Evolutionary conservation across 2,888 invertebrate species (phyloP), one percentile per base, ranked within the genome.

Genomic region (Chymomyza caudatula): DNA sequence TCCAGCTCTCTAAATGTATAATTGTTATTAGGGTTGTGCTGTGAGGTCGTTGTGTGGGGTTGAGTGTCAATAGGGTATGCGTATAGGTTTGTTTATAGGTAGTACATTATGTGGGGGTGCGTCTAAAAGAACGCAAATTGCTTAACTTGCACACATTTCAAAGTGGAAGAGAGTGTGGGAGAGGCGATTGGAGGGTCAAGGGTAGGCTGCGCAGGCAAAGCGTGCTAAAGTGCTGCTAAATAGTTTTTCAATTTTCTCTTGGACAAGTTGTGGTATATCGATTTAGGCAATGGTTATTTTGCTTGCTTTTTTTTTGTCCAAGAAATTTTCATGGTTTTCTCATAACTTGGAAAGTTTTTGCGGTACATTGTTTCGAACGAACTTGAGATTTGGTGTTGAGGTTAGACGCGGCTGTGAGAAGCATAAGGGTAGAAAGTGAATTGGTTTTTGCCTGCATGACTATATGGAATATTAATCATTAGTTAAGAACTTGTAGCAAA

Each of bases 11-110:
- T 55, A 52, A 66, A 67, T 44, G 66, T 72, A 68, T 84, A 81
- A 84, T 84, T 84, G 73, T 76, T 71, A 71, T 71, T 68, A 37
- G 29, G 29, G 42, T 37, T 37, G 29, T 37, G 29, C 11, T 8
- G 29, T 37, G 29, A 2, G 29, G 29, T 37, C 29, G 8, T 37
- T 37, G 29, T 1, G 29, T n/a, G 8, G 29, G 29, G 2, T 37
- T 8, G 29, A 37, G 29, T 37, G 11, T 37, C 29, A 37, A 37
- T 37, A 37, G 1, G 5, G 29, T 1, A 37, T 29, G 29, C 6
- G 1, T 29, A 29, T 29, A 8, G 29, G 6, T 29, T 1, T 6
- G 29, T 6, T 6, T 1, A 37, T 2, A 37, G 29, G 29, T 37
- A 11, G 11, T 2, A 37, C 11, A 37, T 37, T 37, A 37, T 37